phyloP scores from a whole-genome alignment of 2,888 invertebrate genomes.

The Copidosoma aretas region DNA sequence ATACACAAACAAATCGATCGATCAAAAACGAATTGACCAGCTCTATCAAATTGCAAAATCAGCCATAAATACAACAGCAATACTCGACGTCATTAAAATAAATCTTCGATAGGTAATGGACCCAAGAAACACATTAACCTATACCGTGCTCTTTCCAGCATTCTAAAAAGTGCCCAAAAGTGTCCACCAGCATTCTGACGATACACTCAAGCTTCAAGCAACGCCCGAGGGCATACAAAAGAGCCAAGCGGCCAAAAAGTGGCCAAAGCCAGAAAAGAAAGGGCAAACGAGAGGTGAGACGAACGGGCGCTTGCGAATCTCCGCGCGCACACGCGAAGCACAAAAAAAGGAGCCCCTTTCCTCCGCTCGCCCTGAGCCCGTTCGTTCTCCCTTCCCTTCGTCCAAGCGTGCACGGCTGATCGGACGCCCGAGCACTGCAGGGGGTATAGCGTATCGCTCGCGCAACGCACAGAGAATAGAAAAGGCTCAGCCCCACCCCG shows the following conservation, averaged over 20 bases:
- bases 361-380: background rate
- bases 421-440: background rate
- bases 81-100: no score
- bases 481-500: no score
- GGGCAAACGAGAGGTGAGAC: slow-evolving; percentile 20
- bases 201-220: background rate
- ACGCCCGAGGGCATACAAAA: background rate
- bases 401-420: background rate
- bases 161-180: no score
- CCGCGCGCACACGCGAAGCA: slow-evolving; percentile 6
- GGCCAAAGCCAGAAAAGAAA: slow-evolving; percentile 25
- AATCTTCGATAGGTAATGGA: no score
- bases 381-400: slow-evolving; percentile 14
- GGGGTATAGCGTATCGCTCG: slow-evolving; percentile 53
- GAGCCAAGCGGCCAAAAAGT: slow-evolving; percentile 1
- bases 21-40: no score
- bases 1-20: no score
- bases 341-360: slow-evolving; percentile 5
- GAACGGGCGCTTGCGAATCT: slow-evolving; percentile 6
- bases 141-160: no score
- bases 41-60: no score
- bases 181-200: no score
- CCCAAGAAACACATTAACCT: no score
- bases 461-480: slow-evolving; percentile 31
- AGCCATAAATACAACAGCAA: no score